These are phyloP conservation scores for Dicrurus megarhynchus DNA, from an alignment of 2,113 vertebrate genomes.

Conservation along the genomic window DNA sequence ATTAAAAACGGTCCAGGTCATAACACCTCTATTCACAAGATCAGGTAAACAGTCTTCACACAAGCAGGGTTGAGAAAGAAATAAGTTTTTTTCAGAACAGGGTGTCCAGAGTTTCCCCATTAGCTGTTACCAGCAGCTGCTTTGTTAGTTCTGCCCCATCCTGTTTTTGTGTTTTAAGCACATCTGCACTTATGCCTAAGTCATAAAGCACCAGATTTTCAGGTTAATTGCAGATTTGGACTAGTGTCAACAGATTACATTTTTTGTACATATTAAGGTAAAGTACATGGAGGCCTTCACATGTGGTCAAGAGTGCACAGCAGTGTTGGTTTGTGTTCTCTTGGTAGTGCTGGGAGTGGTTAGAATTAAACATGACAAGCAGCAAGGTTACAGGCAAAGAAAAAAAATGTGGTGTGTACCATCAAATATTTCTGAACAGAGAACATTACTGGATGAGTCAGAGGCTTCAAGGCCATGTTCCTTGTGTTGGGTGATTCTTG, in stretches of 20 bases:
- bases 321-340: background rate
- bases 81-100: background rate
- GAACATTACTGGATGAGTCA: background rate
- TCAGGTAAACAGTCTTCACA: background rate
- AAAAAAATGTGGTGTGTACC: accelerated
- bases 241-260: background rate
- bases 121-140: background rate
- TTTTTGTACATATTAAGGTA: background rate
- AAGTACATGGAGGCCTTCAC: background rate
- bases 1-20: background rate
- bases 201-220: background rate
- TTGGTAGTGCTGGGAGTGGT: background rate
- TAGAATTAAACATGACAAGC: background rate
- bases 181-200: background rate
- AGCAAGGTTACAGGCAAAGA: background rate
- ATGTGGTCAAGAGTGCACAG: background rate
- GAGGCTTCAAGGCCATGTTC: background rate
- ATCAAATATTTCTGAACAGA: background rate
- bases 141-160: background rate
- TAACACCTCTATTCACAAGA: background rate
- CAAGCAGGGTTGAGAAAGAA: background rate
- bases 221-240: background rate
- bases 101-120: background rate
- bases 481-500: background rate
- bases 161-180: background rate